These are phyloP conservation scores for Noctua janthe DNA, from an alignment of 2,888 invertebrate genomes.

Conservation along the genomic window DNA sequence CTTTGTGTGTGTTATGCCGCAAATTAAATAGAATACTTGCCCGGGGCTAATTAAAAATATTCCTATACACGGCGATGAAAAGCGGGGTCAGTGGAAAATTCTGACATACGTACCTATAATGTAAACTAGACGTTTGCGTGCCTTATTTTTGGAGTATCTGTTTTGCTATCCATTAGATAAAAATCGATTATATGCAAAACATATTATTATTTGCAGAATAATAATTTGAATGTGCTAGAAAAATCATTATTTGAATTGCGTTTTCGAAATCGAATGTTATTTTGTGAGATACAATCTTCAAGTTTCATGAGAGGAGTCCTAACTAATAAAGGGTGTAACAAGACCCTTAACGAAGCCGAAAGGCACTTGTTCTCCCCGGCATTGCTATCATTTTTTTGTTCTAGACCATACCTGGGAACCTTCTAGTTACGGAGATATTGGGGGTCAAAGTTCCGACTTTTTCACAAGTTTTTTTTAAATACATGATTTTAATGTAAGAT, in stretches of 20 bases:
- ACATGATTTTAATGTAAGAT: no score
- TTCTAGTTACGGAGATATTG: no score
- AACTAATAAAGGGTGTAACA: no score
- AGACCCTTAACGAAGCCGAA: no score
- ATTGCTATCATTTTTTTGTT: no score
- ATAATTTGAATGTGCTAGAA: not conserved
- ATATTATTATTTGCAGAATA: slow-evolving; percentile 24
- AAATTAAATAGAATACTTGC: slow-evolving; percentile 86
- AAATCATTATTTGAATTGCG: slow-evolving; percentile 15
- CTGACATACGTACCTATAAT: slow-evolving; percentile 62
- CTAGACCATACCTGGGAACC: no score
- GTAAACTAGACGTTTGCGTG: slow-evolving; percentile 53
- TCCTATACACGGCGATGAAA: slow-evolving; percentile 74
- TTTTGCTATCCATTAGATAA: slow-evolving; percentile 16
- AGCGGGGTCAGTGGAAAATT: slow-evolving; percentile 71
- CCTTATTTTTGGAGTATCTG: slow-evolving; percentile 19
- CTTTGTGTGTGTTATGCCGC: slow-evolving; percentile 78
- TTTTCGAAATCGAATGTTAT: slow-evolving; percentile 6
- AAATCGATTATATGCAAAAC: slow-evolving; percentile 13
- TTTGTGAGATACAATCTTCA: not conserved
- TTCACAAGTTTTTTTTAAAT: no score
- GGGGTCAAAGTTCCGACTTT: no score
- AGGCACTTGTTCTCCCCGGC: no score
- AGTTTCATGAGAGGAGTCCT: not conserved
- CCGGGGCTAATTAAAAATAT: slow-evolving; percentile 83